Conservation (phyloP, 2,797 vertebrate genomes). For the Neostethus bicornis region DNA sequence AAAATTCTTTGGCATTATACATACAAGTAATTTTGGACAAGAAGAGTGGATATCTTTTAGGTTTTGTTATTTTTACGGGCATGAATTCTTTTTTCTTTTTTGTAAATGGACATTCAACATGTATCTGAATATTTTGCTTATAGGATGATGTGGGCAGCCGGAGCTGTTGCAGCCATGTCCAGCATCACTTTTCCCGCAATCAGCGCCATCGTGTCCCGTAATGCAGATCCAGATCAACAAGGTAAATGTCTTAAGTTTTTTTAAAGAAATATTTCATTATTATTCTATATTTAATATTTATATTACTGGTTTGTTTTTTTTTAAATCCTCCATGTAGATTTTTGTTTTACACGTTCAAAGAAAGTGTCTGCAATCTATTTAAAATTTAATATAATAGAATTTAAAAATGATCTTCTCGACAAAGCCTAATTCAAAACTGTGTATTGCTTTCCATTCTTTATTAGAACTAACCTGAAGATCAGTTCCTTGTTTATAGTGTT, state of each 20-base stretch:
- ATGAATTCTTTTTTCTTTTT: not conserved
- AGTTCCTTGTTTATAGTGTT: not conserved
- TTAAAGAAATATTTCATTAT: too few relatives aligned
- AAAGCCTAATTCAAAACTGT: too few relatives aligned
- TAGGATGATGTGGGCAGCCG: constrained; percentile 97
- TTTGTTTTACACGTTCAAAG: too few relatives aligned
- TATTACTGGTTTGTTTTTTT: too few relatives aligned
- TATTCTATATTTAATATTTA: too few relatives aligned
- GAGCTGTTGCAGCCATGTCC: constrained; percentile 92
- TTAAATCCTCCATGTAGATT: too few relatives aligned
- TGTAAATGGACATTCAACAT: not conserved
- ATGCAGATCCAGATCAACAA: constrained; percentile 91
- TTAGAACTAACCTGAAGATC: not conserved
- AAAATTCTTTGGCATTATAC: not conserved
- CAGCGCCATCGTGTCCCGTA: constrained; percentile 92
- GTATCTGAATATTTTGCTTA: constrained; percentile 7
- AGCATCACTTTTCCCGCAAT: constrained; percentile 94
- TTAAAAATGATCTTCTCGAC: too few relatives aligned
- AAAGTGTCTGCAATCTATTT: too few relatives aligned
- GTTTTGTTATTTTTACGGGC: not conserved
- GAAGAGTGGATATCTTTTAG: not conserved
- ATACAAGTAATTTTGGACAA: not conserved
- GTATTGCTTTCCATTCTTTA: not conserved
- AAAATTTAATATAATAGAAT: too few relatives aligned
- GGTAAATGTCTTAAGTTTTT: constrained; percentile 76